Evolutionary conservation across 1,140 invertebrate species (phyloP), one percentile per base, ranked within the genome.

Genomic region (Elymnias hypermnestra): DNA sequence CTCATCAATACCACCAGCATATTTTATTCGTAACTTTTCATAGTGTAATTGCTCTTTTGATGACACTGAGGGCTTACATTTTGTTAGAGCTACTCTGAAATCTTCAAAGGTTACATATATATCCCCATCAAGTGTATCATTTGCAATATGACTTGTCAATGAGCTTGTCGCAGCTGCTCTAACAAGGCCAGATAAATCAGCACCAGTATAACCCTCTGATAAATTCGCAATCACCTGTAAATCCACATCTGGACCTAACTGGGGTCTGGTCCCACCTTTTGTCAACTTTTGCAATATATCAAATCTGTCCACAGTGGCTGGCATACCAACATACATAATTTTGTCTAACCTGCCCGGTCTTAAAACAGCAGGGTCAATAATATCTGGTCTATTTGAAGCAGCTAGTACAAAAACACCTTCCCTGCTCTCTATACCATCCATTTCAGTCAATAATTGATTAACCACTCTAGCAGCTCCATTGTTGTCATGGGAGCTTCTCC

Each of bases 381-480:
- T 98, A 68, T 99, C 98, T 33, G 97, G 96, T 60, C 97, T 88
- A 89, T 99, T 99, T 17, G 95, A 98, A 0, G 98, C 98, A 2
- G 95, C 98, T 86, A 99, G 92, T 2, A 99, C 88, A 78, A 96
- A 99, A 2, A 99, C 98, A 5, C 93, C 94, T 63, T 95, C 92
- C 33, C 96, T 89, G 18, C 90, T 90, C 77, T 97, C 94, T 8
- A 99, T 89, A 3, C 98, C 98, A 79, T 99, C 98, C 97, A 99
- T 99, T 90, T 99, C 98, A 0, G 98, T 99, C 12, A 99, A 83
- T 65, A 99, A 88, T 79, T 99, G 98, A 83, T 99, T 99, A 0
- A 99, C 97, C 10, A 99, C 94, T 10, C 97, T 89, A 5, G 91
- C 92, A 0, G 92, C 90, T 3, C 91, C 90, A 56, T 89, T 89